Percentiles rank a stretch among this genome's conserved stretches.
These are phyloP conservation scores for Drosophila aff. DNA, from an alignment of 1,140 invertebrate species.

Conservation along the genomic window DNA sequence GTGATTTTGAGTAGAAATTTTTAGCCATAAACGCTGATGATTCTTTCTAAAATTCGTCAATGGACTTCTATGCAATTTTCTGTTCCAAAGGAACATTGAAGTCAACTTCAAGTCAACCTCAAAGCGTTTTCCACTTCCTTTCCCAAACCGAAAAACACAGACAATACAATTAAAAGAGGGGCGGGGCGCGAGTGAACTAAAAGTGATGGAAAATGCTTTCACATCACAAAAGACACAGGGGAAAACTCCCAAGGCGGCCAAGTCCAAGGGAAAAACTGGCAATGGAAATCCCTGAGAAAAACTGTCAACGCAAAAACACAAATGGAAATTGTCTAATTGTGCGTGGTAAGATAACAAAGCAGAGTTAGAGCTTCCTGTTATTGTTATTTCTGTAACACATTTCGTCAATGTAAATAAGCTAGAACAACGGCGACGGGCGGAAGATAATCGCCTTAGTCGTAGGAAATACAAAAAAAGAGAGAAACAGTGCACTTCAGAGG, in stretches of 20 bases:
- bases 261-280: constrained; percentile 7
- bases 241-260: constrained; percentile 58
- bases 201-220: constrained; percentile 61
- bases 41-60: too few relatives aligned
- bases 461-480: constrained; percentile 3
- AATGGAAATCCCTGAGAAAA: constrained; percentile 55
- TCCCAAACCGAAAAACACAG: constrained; percentile 32
- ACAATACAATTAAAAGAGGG: constrained; percentile 63
- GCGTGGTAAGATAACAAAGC: constrained; percentile 82
- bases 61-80: too few relatives aligned
- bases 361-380: constrained; percentile 73
- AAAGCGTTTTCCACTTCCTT: constrained; percentile 7
- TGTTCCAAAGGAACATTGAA: neutral
- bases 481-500: constrained; percentile 70
- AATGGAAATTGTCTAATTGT: constrained; percentile 83
- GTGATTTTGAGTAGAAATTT: neutral
- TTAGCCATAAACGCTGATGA: neutral
- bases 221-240: constrained; percentile 30
- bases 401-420: constrained; percentile 79
- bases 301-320: constrained; percentile 54
- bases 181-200: constrained; percentile 18
- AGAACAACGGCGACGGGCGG: constrained; percentile 50
- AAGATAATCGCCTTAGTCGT: constrained; percentile 79
- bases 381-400: constrained; percentile 74
- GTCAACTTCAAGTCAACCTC: constrained; percentile 1